Evolutionary conservation across 1,140 invertebrate genomes (phyloP).

Genomic region (Orchesella cincta): DNA sequence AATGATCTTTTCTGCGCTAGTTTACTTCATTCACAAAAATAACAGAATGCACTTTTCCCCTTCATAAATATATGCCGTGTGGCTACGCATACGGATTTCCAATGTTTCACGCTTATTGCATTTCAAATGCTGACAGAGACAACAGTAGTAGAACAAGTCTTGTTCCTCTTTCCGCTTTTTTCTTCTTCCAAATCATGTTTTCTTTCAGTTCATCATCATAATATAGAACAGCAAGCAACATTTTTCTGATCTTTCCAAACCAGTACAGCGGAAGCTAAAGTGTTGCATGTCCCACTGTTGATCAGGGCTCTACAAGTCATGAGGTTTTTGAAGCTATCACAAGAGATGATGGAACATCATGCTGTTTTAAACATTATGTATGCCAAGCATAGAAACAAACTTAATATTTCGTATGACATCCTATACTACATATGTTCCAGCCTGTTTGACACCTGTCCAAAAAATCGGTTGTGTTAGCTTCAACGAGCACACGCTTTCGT

Average conservation of each 20-base stretch:
- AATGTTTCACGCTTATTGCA: background rate
- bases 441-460: slow-evolving; percentile 1
- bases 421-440: slow-evolving; percentile 1
- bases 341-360: background rate
- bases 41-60: background rate
- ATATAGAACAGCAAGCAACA: background rate
- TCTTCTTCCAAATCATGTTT: background rate
- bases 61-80: background rate
- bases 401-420: background rate
- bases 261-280: background rate
- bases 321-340: background rate
- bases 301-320: background rate
- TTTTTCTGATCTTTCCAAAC: background rate
- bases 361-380: background rate
- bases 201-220: background rate
- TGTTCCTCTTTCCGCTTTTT: background rate
- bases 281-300: background rate
- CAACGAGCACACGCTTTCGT: background rate
- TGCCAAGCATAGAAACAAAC: background rate
- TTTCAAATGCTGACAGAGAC: background rate
- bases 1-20: background rate
- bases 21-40: background rate
- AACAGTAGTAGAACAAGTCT: background rate
- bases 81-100: background rate
- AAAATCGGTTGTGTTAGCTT: background rate